Conservation (phyloP, 2,888 invertebrate genomes). For the Tyria jacobaeae region DNA sequence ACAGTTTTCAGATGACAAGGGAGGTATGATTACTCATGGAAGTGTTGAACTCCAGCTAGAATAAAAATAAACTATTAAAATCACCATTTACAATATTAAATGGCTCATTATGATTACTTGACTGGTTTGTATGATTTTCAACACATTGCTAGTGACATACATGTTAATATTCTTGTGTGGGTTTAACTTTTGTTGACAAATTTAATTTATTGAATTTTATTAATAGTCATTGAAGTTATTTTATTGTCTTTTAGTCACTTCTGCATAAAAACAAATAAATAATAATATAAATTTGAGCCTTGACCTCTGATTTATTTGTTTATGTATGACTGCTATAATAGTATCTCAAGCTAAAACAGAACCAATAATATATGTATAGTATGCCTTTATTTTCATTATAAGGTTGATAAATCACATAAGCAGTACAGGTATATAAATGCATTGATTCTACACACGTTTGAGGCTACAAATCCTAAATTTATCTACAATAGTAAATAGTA, state of each 20-base stretch:
- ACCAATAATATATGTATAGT: background rate
- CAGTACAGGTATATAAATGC: no score
- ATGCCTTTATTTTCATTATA: background rate
- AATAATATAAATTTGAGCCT: slow-evolving; percentile 3
- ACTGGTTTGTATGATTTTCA: no score
- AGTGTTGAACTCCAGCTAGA: no score
- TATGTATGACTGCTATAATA: background rate
- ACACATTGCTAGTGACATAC: background rate
- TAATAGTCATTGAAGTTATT: background rate
- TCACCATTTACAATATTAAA: no score
- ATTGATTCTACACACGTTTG: no score
- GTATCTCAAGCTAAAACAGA: background rate
- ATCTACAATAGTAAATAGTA: background rate
- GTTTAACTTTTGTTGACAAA: background rate
- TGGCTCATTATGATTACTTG: no score
- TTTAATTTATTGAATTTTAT: background rate
- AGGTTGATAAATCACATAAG: background rate
- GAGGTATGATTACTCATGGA: no score
- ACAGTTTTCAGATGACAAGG: background rate
- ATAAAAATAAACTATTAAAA: no score
- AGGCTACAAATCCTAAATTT: background rate
- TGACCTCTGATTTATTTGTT: background rate
- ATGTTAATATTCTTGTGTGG: no score
- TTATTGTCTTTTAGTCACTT: background rate
- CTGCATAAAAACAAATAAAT: slow-evolving; percentile 9